phyloP scores from a whole-genome alignment of 2,888 invertebrate species.

The Helicoverpa assulta region DNA sequence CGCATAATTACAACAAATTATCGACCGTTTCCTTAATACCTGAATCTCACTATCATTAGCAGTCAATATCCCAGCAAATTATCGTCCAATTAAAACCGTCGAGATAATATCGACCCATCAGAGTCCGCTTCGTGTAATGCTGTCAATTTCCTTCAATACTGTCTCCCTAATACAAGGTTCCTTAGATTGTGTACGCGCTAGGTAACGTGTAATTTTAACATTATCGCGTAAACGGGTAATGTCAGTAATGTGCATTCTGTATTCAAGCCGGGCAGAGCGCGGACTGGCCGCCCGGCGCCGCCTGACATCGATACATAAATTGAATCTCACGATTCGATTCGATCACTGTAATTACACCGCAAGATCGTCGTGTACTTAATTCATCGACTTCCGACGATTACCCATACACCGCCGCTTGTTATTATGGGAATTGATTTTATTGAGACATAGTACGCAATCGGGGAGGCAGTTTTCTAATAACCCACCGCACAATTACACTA shows the following conservation, averaged over 20 bases:
- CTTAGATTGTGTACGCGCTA: constrained; percentile 54
- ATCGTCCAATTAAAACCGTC: constrained; percentile 48
- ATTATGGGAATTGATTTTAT: constrained; percentile 79
- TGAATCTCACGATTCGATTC: constrained; percentile 80
- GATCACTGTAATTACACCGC: constrained; percentile 80
- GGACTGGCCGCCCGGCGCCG: constrained; percentile 71
- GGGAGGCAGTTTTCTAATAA: constrained; percentile 68
- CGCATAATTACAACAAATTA: constrained; percentile 10
- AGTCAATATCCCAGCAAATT: constrained; percentile 39
- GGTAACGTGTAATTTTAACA: constrained; percentile 74
- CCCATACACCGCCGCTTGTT: constrained; percentile 70
- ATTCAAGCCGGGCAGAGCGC: constrained; percentile 44
- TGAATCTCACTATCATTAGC: constrained; percentile 32
- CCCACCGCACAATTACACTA: constrained; percentile 62
- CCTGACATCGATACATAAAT: constrained; percentile 83
- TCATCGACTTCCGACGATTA: constrained; percentile 81
- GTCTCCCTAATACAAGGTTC: constrained; percentile 57
- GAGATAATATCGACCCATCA: constrained; percentile 39
- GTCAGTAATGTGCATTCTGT: constrained; percentile 67
- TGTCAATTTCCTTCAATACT: constrained; percentile 55
- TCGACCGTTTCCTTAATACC: constrained; percentile 23
- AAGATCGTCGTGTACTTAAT: constrained; percentile 77
- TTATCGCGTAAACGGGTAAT: constrained; percentile 75
- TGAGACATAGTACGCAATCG: constrained; percentile 72
- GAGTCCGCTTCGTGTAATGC: constrained; percentile 36